Percentiles rank a stretch among this genome's conserved stretches.
Conservation (phyloP, 1,140 invertebrate genomes). For the Bradynema listronoti region DNA sequence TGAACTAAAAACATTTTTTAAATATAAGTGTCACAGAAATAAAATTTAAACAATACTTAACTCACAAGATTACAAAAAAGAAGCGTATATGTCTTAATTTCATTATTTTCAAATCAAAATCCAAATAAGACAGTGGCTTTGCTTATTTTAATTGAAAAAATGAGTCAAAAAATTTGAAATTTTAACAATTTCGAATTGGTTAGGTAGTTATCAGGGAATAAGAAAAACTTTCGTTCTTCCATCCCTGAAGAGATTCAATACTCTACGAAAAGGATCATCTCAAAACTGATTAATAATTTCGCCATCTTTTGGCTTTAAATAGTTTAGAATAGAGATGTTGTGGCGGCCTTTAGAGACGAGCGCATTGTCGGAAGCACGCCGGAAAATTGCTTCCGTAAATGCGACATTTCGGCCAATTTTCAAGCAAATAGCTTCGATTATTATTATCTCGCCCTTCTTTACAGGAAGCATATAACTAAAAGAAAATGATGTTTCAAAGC, state of each 20-base stretch:
- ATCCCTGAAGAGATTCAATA: too few relatives aligned
- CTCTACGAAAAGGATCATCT: too few relatives aligned
- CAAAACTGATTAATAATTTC: slow-evolving; percentile 6
- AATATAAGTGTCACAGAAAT: too few relatives aligned
- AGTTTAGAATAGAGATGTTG: slow-evolving; percentile 24
- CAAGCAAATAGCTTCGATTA: slow-evolving; percentile 29
- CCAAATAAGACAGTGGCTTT: too few relatives aligned
- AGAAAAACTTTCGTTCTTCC: too few relatives aligned
- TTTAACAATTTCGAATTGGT: background rate
- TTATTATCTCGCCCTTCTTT: slow-evolving; percentile 28
- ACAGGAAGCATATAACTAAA: slow-evolving; percentile 35
- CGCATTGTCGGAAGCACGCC: slow-evolving; percentile 21
- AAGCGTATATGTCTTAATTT: too few relatives aligned
- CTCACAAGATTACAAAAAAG: too few relatives aligned
- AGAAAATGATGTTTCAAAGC: too few relatives aligned
- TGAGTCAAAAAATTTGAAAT: background rate
- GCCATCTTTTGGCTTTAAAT: slow-evolving; percentile 14
- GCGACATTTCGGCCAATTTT: slow-evolving; percentile 38
- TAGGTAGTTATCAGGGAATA: background rate
- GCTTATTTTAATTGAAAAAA: too few relatives aligned
- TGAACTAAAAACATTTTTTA: too few relatives aligned
- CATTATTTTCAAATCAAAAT: too few relatives aligned
- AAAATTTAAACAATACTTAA: too few relatives aligned
- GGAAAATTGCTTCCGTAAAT: slow-evolving; percentile 34
- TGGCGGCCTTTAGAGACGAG: slow-evolving; percentile 39